Evolutionary conservation across 2,113 vertebrate genomes (phyloP).

Genomic region (Sinocyclocheilus anophthalmus): DNA sequence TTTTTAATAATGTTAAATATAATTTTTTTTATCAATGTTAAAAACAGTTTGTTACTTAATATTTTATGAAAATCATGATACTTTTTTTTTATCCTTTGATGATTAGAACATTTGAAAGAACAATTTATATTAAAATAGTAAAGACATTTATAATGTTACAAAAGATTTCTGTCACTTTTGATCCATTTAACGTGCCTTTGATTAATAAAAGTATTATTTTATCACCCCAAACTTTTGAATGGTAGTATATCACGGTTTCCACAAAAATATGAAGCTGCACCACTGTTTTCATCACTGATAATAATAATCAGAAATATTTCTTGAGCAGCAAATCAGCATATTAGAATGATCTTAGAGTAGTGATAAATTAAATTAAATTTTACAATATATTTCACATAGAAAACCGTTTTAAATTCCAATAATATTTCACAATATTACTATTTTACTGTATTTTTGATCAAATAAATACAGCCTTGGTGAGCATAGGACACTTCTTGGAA

Average conservation of each 20-base stretch:
- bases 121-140: not conserved
- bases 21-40: too few species aligned
- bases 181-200: not conserved
- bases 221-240: not conserved
- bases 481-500: too few species aligned
- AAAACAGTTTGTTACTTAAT: too few species aligned
- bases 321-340: not conserved
- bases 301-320: not conserved
- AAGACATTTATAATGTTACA: too few species aligned
- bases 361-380: not conserved
- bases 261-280: not conserved
- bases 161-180: not conserved
- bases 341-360: not conserved
- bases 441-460: too few species aligned
- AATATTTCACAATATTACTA: too few species aligned
- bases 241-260: not conserved
- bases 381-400: not conserved
- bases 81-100: not conserved
- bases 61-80: not conserved
- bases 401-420: too few species aligned
- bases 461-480: too few species aligned
- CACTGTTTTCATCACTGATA: not conserved
- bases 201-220: not conserved
- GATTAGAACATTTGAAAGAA: not conserved
- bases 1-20: too few species aligned